Conservation (phyloP, 2,113 vertebrate genomes). For the Cryptotis parvus region DNA sequence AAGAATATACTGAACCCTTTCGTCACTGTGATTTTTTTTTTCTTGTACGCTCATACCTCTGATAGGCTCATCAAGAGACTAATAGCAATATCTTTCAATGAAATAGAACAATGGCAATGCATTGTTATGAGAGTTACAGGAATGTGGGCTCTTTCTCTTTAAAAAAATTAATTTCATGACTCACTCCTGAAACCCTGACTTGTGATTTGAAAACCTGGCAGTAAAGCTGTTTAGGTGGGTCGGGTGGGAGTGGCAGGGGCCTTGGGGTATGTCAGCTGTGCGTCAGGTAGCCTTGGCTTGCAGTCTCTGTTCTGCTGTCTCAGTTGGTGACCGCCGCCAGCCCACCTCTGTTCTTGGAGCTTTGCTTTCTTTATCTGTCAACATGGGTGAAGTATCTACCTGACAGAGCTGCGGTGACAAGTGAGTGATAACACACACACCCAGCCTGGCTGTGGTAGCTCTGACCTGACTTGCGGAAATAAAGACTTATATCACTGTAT, state of each 20-base stretch:
- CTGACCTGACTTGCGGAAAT: not conserved
- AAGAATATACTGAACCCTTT: not conserved
- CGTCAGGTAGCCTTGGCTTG: not conserved
- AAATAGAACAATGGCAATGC: not conserved
- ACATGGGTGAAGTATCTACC: not conserved
- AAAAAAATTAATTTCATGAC: conserved; percentile 9
- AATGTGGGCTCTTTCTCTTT: not conserved
- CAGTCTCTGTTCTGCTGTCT: not conserved
- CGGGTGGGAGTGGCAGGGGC: not conserved
- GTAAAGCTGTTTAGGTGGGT: no score
- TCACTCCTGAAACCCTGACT: not conserved
- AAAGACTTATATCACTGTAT: not conserved
- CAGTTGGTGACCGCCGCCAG: conserved; percentile 4
- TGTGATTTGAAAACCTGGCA: not conserved
- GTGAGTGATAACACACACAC: not conserved
- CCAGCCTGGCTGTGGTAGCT: not conserved
- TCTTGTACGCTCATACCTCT: not conserved
- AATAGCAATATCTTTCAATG: not conserved
- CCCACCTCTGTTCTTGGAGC: not conserved
- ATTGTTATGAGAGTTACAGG: not conserved
- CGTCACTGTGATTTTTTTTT: not conserved
- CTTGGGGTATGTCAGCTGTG: not conserved
- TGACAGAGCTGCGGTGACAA: conserved; percentile 5
- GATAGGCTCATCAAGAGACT: not conserved
- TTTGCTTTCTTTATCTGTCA: conserved; percentile 3